These are phyloP conservation scores for Ictalurus punctatus DNA, from an alignment of 2,113 vertebrate genomes.

Conservation along the genomic window DNA sequence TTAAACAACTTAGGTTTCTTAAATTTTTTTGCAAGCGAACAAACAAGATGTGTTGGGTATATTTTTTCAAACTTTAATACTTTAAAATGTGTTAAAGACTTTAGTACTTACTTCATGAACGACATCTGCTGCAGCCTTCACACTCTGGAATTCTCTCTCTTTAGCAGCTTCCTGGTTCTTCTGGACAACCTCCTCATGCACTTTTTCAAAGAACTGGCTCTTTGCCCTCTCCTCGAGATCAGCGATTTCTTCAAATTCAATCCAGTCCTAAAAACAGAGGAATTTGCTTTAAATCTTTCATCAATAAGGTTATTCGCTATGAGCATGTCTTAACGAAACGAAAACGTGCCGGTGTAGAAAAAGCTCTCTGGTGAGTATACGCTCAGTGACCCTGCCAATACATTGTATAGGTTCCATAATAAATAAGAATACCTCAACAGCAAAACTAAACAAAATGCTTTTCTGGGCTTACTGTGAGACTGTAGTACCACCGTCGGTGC, in stretches of 20 bases:
- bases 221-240: slow-evolving; percentile 96
- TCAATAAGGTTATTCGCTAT: neutral
- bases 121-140: slow-evolving; percentile 90
- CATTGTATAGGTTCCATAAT: neutral
- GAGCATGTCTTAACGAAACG: neutral
- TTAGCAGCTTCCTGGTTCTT: slow-evolving; percentile 95
- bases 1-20: neutral
- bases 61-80: neutral
- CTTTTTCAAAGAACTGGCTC: slow-evolving; percentile 97
- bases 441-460: neutral
- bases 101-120: slow-evolving; percentile 81
- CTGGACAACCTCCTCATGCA: slow-evolving; percentile 93
- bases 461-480: slow-evolving; percentile 79
- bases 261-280: slow-evolving; percentile 84
- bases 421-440: neutral
- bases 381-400: too few species aligned
- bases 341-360: neutral
- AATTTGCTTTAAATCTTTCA: neutral
- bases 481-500: slow-evolving; percentile 96
- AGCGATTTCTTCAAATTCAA: slow-evolving; percentile 98
- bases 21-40: neutral
- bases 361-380: too few species aligned
- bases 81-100: too few species aligned
- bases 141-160: slow-evolving; percentile 93
- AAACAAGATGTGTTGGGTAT: neutral